Base-by-base conservation (phyloP, 30 jellyfish, hydroid and myxozoan genomes). In the Sanderia malayensis region DNA sequence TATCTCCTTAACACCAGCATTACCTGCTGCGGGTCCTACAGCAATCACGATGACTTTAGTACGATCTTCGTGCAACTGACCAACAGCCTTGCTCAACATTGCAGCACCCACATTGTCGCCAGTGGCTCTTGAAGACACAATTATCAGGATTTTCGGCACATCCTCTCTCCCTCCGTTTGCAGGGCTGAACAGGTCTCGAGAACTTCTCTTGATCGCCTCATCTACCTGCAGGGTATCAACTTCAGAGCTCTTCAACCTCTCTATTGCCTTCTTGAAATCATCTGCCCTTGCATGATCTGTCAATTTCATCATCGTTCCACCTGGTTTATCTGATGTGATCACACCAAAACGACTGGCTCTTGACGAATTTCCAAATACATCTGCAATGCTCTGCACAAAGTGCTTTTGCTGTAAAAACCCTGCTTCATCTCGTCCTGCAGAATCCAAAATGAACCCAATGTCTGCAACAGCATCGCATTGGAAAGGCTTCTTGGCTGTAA, bases 71-170 rank as follows among this genome's bases (percentile, higher is more conserved):
- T 73, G 85, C 52, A 53, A 70, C 25, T 62, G 75, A 46, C 27
- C 46, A 7, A 69, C 44, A 23, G 83, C 76, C 33, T 80, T 57
- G 31, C 75, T 9, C 0, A 73, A 71, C 23, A 49, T 10, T 10
- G 71, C 78, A 23, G 84, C 71, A 59, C 32, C 70, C 4, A 46
- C 77, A 30, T 34, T 64, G 33, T 41, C 33, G 26, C 79, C 18
- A 52, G 57, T 82, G 34, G 44, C 79, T 8, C 84, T 79, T 31
- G 72, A 84, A 34, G 92, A 66, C 26, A 80, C 37, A 10, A 80
- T 34, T 13, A 80, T 45, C 21, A 80, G 79, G 8, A 78, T 73
- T 53, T 58, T 37, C 41, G 89, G 89, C 26, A 65, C 82, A 21
- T 78, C 58, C 22, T 32, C 10, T 45, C 89, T 63, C 82, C 49